A percentile compares a stretch with the other conserved stretches of the same genome.
Conservation (phyloP, 1,140 invertebrate species). For the Lamellibrachia luymesi region DNA sequence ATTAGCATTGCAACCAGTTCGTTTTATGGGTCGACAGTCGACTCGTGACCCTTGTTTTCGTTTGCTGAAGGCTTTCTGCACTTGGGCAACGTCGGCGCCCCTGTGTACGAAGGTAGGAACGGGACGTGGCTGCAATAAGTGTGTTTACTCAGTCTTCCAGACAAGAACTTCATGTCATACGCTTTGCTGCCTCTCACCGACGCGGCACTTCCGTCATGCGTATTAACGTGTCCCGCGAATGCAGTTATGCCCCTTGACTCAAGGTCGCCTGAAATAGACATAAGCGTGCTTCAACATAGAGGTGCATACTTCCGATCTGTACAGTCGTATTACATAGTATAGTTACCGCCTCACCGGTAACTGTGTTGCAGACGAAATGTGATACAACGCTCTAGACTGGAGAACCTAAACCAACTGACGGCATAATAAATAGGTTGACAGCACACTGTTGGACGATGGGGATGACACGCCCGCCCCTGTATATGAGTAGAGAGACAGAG, state of each 20-base stretch:
- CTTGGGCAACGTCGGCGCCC: neutral
- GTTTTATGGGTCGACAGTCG: neutral
- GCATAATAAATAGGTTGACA: too few relatives aligned
- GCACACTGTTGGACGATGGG: too few relatives aligned
- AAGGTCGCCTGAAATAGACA: neutral
- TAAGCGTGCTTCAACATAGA: neutral
- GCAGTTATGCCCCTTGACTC: neutral
- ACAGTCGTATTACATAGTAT: neutral
- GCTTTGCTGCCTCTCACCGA: neutral
- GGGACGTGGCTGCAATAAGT: constrained; percentile 1
- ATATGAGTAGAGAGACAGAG: too few relatives aligned
- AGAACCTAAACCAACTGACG: too few relatives aligned
- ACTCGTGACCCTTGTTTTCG: neutral
- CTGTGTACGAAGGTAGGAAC: constrained; percentile 9
- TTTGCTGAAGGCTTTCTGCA: neutral
- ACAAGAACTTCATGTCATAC: neutral
- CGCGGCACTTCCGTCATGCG: neutral
- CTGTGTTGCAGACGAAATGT: too few relatives aligned
- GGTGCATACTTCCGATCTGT: neutral
- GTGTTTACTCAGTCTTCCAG: neutral
- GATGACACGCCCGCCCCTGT: too few relatives aligned
- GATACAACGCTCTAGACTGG: too few relatives aligned
- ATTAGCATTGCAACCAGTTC: neutral
- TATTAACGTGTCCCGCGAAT: neutral
- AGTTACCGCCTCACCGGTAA: too few relatives aligned